Evolutionary conservation across 2,113 vertebrate species (phyloP).

Genomic region (Alethe castanea): DNA sequence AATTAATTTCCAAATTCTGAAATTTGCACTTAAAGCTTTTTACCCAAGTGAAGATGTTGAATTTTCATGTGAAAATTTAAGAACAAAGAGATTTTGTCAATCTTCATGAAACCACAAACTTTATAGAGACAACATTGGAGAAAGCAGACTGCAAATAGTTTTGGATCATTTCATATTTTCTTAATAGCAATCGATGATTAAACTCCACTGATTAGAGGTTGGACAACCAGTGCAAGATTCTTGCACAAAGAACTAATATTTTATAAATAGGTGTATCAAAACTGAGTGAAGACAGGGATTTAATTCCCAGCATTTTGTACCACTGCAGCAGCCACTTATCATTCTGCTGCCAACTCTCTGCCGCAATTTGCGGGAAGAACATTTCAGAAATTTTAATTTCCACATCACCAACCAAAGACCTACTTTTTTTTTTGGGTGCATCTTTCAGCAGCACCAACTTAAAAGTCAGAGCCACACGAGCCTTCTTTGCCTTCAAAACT

Average conservation of each 20-base stretch:
- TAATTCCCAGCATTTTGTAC: neutral
- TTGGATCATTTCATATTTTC: neutral
- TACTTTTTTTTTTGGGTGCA: neutral
- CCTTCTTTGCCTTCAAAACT: neutral
- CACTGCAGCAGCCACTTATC: neutral
- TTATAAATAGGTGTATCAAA: neutral
- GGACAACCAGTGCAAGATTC: neutral
- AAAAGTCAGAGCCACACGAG: neutral
- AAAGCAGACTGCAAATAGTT: neutral
- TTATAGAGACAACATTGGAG: neutral
- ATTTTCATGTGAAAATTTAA: neutral
- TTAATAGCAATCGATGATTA: neutral
- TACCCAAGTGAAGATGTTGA: neutral
- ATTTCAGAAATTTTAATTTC: neutral
- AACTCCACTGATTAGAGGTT: neutral
- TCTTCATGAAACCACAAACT: neutral
- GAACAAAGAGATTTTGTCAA: neutral
- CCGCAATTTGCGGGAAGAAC: neutral
- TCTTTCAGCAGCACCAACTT: neutral
- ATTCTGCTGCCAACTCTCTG: neutral
- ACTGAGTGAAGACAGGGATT: neutral
- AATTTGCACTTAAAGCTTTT: neutral
- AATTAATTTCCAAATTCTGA: neutral
- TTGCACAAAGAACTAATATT: neutral
- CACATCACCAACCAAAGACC: constrained; percentile 22